phyloP scores from a whole-genome alignment of 2,797 vertebrate species.

The Eulemur rubriventer region DNA sequence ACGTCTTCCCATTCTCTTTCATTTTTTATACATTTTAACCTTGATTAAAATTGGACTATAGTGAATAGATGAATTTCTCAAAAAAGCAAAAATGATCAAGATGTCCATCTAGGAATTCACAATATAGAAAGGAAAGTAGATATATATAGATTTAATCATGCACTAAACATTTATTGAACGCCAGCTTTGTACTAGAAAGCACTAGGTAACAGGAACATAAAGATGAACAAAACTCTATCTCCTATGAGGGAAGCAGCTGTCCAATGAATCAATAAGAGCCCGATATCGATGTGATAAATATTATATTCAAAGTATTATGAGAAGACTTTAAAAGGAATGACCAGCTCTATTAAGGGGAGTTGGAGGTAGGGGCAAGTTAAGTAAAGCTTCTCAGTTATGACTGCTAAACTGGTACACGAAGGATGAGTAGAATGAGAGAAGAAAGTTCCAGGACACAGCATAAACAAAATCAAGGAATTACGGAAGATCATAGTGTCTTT shows the following conservation, averaged over 20 bases:
- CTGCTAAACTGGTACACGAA: background rate
- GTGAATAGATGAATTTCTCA: background rate
- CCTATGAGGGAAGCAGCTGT: background rate
- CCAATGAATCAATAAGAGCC: background rate
- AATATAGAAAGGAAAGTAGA: slow-evolving; percentile 12
- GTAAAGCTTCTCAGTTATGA: background rate
- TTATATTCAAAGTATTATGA: background rate
- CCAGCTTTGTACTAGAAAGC: background rate
- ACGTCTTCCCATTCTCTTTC: slow-evolving; percentile 20
- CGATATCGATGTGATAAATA: background rate
- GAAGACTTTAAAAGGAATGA: background rate
- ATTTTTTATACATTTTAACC: slow-evolving; percentile 25
- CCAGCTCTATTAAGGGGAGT: background rate
- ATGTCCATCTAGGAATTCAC: background rate
- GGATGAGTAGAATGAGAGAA: background rate
- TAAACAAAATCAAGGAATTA: background rate
- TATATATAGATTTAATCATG: background rate
- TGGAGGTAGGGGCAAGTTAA: background rate
- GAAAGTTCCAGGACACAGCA: background rate
- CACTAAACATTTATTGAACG: background rate
- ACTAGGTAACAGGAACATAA: background rate
- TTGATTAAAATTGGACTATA: slow-evolving; percentile 51
- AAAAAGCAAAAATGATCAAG: slow-evolving; percentile 11
- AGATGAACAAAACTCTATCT: background rate
- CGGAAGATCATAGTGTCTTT: background rate